Evolutionary conservation across 64 coral and sea anemone genomes (phyloP).

Genomic region (Montipora efflorescens): DNA sequence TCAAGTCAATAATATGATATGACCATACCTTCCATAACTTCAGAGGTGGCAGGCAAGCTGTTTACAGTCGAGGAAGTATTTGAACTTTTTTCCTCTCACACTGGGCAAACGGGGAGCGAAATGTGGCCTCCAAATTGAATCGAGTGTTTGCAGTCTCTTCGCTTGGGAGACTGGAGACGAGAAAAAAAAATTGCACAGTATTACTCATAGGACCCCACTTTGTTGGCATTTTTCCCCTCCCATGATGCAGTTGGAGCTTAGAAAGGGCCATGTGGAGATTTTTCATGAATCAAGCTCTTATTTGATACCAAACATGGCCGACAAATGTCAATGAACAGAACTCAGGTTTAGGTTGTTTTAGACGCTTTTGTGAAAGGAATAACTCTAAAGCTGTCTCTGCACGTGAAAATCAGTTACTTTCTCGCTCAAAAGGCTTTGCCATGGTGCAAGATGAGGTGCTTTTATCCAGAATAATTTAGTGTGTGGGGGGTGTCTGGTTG

Average conservation of each 20-base stretch:
- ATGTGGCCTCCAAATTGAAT: constrained; percentile 44
- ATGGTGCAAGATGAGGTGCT: constrained; percentile 15
- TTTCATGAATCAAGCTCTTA: constrained; percentile 39
- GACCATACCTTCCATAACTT: too few relatives aligned
- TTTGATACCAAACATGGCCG: constrained; percentile 64
- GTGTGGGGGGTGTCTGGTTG: constrained; percentile 19
- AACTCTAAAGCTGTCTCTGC: constrained; percentile 36
- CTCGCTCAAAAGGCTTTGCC: constrained; percentile 51
- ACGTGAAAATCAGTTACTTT: constrained; percentile 24
- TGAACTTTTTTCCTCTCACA: background rate
- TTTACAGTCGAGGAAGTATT: too few relatives aligned
- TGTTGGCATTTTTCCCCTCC: constrained; percentile 21
- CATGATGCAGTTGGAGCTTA: constrained; percentile 44
- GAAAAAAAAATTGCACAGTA: constrained; percentile 14
- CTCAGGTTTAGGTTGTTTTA: constrained; percentile 41
- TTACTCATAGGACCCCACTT: constrained; percentile 39
- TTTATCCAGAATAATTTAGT: background rate
- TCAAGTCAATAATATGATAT: too few relatives aligned
- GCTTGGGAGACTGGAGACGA: constrained; percentile 39
- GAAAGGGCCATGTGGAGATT: constrained; percentile 36
- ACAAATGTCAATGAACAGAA: constrained; percentile 50
- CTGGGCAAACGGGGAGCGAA: constrained; percentile 46
- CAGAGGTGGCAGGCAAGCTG: too few relatives aligned
- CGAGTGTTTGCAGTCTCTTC: constrained; percentile 15
- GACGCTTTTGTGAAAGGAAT: constrained; percentile 41